Base-by-base conservation (phyloP, 2,113 vertebrate species). In the Vidua macroura region DNA sequence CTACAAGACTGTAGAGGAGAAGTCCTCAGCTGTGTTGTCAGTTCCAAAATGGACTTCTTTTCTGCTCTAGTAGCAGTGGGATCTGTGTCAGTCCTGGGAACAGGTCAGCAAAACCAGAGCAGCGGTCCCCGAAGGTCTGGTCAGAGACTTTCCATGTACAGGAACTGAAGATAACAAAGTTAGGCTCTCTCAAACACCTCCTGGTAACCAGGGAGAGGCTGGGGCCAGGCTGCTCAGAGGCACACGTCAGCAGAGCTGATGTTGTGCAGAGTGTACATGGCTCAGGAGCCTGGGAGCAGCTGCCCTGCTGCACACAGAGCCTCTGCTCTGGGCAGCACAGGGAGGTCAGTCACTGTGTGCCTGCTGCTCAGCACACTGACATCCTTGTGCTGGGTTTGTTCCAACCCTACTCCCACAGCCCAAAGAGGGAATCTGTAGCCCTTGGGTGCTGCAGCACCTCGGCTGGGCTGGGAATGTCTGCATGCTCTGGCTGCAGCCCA, bases 81-180 rank as follows among this genome's bases (percentile, higher is more conserved):
- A 33, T 77, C 35, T 13, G 5, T 44, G 15, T 22, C 56, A 85
- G 30, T 55, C 25, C 9, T 52, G 3, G 3, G 39, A 52, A 30
- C 7, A 46, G 28, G 55, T 68, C 19, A 83, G 25, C 1, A 0
- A 35, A 13, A 58, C 5, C 8, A 44, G 25, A 86, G 52, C 53
- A 39, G 33, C 8, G 3, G 13, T 31, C 17, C 39, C 43, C 10
- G 8, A 62, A 25, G 6, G 4, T 3, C 15, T 2, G 3, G 25
- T 7, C 46, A n/a, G 30, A 77, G 33, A 33, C 6, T 59, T 60
- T n/a, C 30, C 23, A 12, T 7, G 11, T 12, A 7, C 0, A 4
- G 88, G 16, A 41, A 51, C 37, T 24, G 23, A 83, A 62, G 75
- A 35, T 35, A 52, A 49, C 23, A 67, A 56, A 72, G 8, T 37